phyloP scores from a whole-genome alignment of 2,797 vertebrate genomes.

The Gymnothorax javanicus region DNA sequence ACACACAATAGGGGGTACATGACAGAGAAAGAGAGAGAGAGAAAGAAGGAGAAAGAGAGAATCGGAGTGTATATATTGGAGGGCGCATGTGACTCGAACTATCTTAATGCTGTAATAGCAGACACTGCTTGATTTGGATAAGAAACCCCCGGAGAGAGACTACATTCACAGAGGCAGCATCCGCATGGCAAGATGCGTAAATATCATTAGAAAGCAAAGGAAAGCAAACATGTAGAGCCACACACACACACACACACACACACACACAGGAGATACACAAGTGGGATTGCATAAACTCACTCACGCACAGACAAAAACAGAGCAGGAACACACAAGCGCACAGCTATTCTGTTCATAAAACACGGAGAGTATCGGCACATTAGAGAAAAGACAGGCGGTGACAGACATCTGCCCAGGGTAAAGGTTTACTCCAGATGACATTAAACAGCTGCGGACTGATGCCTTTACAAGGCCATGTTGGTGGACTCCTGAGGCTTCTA shows the following conservation, averaged over 20 bases:
- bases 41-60: not conserved
- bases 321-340: constrained; percentile 12
- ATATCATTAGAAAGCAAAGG: constrained; percentile 60
- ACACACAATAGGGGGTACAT: constrained; percentile 13
- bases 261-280: constrained; percentile 23
- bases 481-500: not conserved
- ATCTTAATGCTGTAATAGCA: constrained; percentile 50
- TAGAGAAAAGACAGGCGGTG: not conserved
- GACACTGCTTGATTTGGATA: constrained; percentile 57
- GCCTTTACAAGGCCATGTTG: not conserved
- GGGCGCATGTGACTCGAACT: not conserved
- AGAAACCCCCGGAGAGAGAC: constrained; percentile 60
- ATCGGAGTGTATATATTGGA: not conserved
- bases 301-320: not conserved
- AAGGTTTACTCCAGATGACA: not conserved
- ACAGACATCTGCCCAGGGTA: not conserved
- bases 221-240: constrained; percentile 14
- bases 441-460: not conserved
- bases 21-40: not conserved
- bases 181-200: constrained; percentile 63
- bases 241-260: not conserved
- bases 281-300: constrained; percentile 9
- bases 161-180: constrained; percentile 69
- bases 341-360: not conserved
- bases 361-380: not conserved